phyloP scores from a whole-genome alignment of 2,888 invertebrate species.

The Pollenia labialis region DNA sequence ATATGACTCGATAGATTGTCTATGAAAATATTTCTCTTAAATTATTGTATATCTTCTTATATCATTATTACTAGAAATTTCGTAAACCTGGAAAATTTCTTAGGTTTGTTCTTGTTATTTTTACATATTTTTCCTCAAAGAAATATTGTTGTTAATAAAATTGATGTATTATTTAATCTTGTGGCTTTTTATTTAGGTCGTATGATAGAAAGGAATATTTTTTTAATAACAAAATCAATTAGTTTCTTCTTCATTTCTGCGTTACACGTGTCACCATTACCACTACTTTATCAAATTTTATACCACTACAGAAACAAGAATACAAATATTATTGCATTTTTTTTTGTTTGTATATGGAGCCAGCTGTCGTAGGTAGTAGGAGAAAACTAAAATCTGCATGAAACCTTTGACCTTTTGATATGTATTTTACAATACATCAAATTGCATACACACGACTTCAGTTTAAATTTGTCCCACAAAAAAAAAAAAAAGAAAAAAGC shows the following conservation, averaged over 20 bases:
- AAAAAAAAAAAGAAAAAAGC: neutral
- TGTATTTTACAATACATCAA: conserved; percentile 37
- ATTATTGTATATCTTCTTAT: neutral
- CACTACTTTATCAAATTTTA: neutral
- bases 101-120: neutral
- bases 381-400: conserved; percentile 31
- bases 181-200: neutral
- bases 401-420: conserved; percentile 51
- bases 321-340: neutral
- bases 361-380: neutral
- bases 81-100: neutral
- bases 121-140: neutral
- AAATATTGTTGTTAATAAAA: neutral
- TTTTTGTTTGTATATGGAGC: neutral
- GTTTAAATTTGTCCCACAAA: conserved; percentile 12
- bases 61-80: neutral
- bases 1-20: too few species aligned
- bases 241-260: conserved; percentile 27
- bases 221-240: conserved; percentile 41
- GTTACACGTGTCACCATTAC: conserved; percentile 42
- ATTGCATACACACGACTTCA: conserved; percentile 37
- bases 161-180: neutral
- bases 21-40: too few species aligned
- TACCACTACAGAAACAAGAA: neutral
- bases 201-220: neutral